These are phyloP conservation scores for Mirounga angustirostris DNA, from an alignment of 2,113 vertebrate genomes.

Conservation along the genomic window DNA sequence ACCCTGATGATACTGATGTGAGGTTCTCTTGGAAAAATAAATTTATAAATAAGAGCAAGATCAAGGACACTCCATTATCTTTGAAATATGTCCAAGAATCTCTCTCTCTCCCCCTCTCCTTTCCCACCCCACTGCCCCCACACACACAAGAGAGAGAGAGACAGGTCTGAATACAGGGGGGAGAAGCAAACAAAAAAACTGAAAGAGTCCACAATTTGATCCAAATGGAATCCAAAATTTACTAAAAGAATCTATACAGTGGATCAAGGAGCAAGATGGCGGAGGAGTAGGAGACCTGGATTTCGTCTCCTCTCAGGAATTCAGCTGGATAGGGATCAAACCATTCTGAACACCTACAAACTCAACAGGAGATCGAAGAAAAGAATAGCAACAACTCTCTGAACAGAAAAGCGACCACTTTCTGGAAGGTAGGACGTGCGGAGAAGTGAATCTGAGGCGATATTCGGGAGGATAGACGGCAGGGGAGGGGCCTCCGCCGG, in stretches of 20 bases:
- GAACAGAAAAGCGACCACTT: too few relatives aligned
- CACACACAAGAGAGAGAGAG: neutral
- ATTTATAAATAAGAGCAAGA: neutral
- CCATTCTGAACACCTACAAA: too few relatives aligned
- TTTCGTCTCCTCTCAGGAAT: too few relatives aligned
- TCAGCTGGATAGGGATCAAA: too few relatives aligned
- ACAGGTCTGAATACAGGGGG: neutral
- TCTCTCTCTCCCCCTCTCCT: neutral
- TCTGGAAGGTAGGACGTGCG: too few relatives aligned
- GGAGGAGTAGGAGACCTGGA: too few relatives aligned
- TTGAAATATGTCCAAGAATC: neutral
- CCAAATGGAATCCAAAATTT: slow-evolving; percentile 12
- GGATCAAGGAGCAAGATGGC: neutral
- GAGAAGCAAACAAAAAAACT: neutral
- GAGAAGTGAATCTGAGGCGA: too few relatives aligned
- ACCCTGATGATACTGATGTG: neutral
- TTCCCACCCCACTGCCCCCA: neutral
- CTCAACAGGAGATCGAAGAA: too few relatives aligned
- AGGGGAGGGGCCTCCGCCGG: too few relatives aligned
- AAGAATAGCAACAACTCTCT: too few relatives aligned
- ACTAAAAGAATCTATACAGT: slow-evolving; percentile 10
- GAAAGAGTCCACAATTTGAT: neutral
- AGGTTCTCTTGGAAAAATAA: slow-evolving; percentile 6
- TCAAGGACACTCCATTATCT: neutral
- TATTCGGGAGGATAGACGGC: too few relatives aligned